Base-by-base conservation (phyloP, 2,888 invertebrate genomes). In the Diogma glabrata region DNA sequence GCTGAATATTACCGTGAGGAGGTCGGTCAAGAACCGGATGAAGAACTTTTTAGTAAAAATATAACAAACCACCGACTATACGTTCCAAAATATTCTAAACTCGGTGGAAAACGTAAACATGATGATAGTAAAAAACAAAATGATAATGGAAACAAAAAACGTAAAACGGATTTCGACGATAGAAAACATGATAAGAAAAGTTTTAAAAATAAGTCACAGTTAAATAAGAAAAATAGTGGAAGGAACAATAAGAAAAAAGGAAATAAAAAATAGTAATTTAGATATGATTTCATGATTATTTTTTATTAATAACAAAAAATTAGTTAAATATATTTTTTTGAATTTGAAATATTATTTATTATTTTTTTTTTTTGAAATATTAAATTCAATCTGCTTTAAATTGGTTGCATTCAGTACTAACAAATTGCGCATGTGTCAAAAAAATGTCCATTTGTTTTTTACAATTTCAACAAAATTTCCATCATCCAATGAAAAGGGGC, bases 21-120 rank as follows among this genome's bases (percentile, higher is more conserved):
- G 74, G 88, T 93, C 19, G 93, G 93, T 26, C 82, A 83, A 59
- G 88, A 87, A 62, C 93, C 92, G 0, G 92, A 92, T 57, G 77
- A 81, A 75, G 90, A 84, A 16, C 28, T 52, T 23, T 49, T 24
- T 24, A 24, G 16, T 5, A 46, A 46, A 46, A 23, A 24, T 6
- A 17, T 6, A 22, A 22, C 23, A 10, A 22, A 46, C 10, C 23
- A 24, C 24, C 48, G 48, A 2, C 48, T 19, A 3, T 30, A n/a
- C 7, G 24, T 30, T 14, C 30, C 48, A 9, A 30, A 30, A 30
- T 30, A 48, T 8, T 14, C 48, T 9, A 48, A 48, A 48, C n/a
- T 48, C 8, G 33, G 24, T 33, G 30, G 24, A 22, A 48, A 48
- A 8, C 30, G 48, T 9, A 48, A 48, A 22, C 23, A 17, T 8